A percentile compares a stretch with the other conserved stretches of the same genome.
Evolutionary conservation across 2,888 invertebrate genomes (phyloP).

Genomic region (Chrysolina oricalcia): DNA sequence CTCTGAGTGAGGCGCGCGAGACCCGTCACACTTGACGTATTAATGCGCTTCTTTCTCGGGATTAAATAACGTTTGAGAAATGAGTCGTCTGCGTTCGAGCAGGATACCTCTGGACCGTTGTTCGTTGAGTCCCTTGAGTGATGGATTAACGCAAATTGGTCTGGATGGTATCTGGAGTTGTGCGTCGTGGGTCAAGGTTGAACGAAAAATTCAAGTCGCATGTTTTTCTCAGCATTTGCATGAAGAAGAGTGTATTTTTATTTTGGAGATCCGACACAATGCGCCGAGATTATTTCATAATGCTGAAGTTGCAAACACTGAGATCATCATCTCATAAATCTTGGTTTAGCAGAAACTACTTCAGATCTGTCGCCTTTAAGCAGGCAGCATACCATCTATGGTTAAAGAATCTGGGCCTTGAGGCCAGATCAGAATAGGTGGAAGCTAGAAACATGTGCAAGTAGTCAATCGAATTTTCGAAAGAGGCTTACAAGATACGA

Average conservation of each 20-base stretch:
- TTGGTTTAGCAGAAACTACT: no score
- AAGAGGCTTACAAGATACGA: no score
- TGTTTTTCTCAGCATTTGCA: no score
- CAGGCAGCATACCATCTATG: no score
- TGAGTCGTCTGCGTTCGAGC: slow-evolving; percentile 42
- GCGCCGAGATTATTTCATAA: fast-evolving
- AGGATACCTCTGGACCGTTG: slow-evolving; percentile 23
- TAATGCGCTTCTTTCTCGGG: slow-evolving; percentile 57
- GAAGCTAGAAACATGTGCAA: no score
- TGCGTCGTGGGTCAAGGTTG: neutral
- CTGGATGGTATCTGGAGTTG: neutral
- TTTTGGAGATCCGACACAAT: no score
- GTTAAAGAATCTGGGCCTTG: no score
- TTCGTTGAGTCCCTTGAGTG: slow-evolving; percentile 1
- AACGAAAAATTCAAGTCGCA: neutral
- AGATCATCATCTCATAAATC: no score
- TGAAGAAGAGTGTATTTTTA: neutral
- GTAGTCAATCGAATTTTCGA: no score
- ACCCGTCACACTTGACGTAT: slow-evolving; percentile 59
- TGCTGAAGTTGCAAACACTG: no score
- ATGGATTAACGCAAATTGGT: slow-evolving; percentile 15
- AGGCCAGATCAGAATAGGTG: no score
- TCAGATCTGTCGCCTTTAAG: no score
- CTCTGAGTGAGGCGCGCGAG: slow-evolving; percentile 51
- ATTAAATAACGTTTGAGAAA: slow-evolving; percentile 56